A percentile compares a stretch with the other conserved stretches of the same genome.
These are phyloP conservation scores for Hafferia zeledoni DNA, from an alignment of 2,797 vertebrate species.

Conservation along the genomic window DNA sequence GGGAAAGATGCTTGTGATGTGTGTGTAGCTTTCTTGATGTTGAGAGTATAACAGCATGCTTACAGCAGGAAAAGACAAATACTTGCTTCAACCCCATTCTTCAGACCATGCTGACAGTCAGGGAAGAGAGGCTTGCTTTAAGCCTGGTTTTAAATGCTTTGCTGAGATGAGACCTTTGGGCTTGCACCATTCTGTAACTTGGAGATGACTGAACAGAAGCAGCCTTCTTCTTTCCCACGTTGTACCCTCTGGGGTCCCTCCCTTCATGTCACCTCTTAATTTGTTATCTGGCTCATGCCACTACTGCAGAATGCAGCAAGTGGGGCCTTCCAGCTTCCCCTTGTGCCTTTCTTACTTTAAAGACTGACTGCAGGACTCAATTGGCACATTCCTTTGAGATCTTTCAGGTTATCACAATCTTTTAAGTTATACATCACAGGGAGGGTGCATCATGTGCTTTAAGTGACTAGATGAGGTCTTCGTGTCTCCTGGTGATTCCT, in stretches of 20 bases:
- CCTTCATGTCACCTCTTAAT: background rate
- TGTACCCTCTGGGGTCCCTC: background rate
- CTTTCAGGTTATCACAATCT: background rate
- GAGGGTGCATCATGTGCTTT: background rate
- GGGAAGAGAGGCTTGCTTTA: background rate
- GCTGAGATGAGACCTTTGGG: background rate
- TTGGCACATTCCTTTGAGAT: background rate
- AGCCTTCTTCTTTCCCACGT: background rate
- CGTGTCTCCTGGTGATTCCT: background rate
- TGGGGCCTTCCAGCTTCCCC: background rate
- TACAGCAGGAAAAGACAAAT: background rate
- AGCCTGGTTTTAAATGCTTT: background rate
- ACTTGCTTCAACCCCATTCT: background rate
- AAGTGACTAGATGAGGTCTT: background rate
- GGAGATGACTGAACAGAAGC: background rate
- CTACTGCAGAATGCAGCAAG: background rate
- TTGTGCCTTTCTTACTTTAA: background rate
- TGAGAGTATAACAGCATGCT: background rate
- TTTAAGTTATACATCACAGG: background rate
- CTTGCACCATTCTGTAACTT: background rate
- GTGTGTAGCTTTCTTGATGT: background rate
- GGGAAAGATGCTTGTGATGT: background rate
- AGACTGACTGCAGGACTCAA: background rate
- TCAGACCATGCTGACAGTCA: background rate
- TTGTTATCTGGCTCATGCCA: background rate